These are phyloP conservation scores for Popillia japonica DNA, from an alignment of 1,140 invertebrate species.

Conservation along the genomic window DNA sequence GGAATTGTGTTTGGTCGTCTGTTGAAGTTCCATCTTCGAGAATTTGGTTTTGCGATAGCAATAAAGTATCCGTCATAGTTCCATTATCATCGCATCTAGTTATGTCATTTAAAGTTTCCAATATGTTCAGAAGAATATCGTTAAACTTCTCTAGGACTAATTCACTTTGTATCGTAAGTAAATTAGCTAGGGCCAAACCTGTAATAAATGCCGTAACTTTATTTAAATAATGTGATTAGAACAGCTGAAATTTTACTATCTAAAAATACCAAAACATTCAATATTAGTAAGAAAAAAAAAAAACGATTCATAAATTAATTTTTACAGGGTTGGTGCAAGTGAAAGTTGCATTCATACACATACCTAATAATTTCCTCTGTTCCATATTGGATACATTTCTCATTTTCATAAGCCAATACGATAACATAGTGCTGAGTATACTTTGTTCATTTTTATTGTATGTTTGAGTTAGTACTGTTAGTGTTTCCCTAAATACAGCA, in stretches of 20 bases:
- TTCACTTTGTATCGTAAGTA: slow-evolving; percentile 74
- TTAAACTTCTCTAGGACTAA: slow-evolving; percentile 78
- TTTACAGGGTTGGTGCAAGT: too few relatives aligned
- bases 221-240: too few relatives aligned
- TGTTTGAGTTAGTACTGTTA: slow-evolving; percentile 65
- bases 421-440: slow-evolving; percentile 75
- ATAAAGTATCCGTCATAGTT: slow-evolving; percentile 60
- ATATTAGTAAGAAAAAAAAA: too few relatives aligned
- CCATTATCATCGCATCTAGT: slow-evolving; percentile 76
- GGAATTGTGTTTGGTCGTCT: slow-evolving; percentile 14
- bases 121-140: slow-evolving; percentile 78
- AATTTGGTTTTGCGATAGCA: slow-evolving; percentile 61
- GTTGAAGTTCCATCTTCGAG: neutral
- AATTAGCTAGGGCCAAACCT: slow-evolving; percentile 81
- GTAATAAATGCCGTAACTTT: slow-evolving; percentile 13
- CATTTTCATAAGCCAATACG: slow-evolving; percentile 83
- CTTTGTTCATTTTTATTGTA: slow-evolving; percentile 62
- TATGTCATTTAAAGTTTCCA: slow-evolving; percentile 88
- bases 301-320: too few relatives aligned
- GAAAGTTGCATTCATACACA: slow-evolving; percentile 42
- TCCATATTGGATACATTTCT: slow-evolving; percentile 79
- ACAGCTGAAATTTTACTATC: too few relatives aligned
- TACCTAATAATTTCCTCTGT: slow-evolving; percentile 79
- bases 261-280: neutral
- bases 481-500: slow-evolving; percentile 73